Evolutionary conservation across 2,888 invertebrate species (phyloP), one percentile per base, ranked within the genome.

Genomic region (Leistus spinibarbis): DNA sequence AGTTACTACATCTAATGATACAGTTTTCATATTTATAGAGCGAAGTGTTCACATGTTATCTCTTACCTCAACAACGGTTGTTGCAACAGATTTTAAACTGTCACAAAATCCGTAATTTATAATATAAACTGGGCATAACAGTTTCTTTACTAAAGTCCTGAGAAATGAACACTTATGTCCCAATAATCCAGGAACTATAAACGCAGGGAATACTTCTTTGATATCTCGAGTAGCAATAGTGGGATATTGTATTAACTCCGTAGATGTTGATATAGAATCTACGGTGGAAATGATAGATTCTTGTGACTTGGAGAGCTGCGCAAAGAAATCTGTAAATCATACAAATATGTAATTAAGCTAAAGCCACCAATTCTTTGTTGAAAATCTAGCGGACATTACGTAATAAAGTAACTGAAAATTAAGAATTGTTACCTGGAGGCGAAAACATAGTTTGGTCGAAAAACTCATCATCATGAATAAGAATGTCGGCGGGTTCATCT

Each of bases 271-370:
- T 13, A 20, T 64, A 24, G 13, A 24, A 64, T 64, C 27, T 10
- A 23, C 64, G 7, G 23, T 23, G 16, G 64, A 24, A 16, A 7
- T 10, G 13, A 64, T 23, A 1, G 23, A 64, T 3, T 27, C 27
- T 10, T 10, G 17, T 1, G 64, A 64, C 13, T n/a, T 20, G 9
- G 64, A 2, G 13, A 64, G 10, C 13, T 23, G 24, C 16, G 24
- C 9, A 23, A 64, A 64, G 64, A 23, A 64, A 64, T 64, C 64
- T 64, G 16, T n/a, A n/a, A n/a, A n/a, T n/a, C n/a, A n/a, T n/a
- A n/a, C n/a, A 64, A 24, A 24, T 23, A 64, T 40, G 5, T 64
- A 10, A 64, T 16, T 54, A 5, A 54, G 17, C 54, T 78, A 54
- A 1, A n/a, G n/a, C n/a, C n/a, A 16, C 16, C n/a, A 54, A 54